A percentile compares a stretch with the other conserved stretches of the same genome.
These are phyloP conservation scores for Micronisus gabar DNA, from an alignment of 2,113 vertebrate genomes.

Conservation along the genomic window DNA sequence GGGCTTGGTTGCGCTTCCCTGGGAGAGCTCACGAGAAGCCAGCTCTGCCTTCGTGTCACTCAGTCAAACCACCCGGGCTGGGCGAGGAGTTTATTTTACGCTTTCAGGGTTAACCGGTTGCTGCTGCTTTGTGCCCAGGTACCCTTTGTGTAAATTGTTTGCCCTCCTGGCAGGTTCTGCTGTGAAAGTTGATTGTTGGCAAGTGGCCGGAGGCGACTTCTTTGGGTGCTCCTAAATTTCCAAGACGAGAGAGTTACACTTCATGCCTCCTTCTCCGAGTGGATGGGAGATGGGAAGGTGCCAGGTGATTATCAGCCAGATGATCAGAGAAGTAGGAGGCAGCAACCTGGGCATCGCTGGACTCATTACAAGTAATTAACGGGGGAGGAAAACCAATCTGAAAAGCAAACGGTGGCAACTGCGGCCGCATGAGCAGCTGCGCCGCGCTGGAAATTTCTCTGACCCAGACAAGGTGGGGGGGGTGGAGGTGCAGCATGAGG, in stretches of 20 bases:
- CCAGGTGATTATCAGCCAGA: fast-evolving
- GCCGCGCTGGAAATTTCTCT: fast-evolving
- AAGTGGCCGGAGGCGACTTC: not conserved
- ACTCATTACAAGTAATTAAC: not conserved
- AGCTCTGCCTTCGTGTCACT: not conserved
- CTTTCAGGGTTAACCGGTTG: fast-evolving
- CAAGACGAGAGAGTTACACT: fast-evolving
- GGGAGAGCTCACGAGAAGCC: not conserved
- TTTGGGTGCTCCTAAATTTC: fast-evolving
- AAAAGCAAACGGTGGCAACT: not conserved
- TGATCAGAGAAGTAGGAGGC: not conserved
- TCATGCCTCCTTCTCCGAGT: fast-evolving
- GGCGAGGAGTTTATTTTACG: fast-evolving
- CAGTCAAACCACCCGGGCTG: fast-evolving
- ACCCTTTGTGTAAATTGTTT: fast-evolving
- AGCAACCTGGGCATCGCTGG: fast-evolving
- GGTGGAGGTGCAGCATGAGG: not conserved
- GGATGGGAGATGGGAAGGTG: fast-evolving
- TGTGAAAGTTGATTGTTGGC: not conserved
- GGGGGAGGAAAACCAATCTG: not conserved
- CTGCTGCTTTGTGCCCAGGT: not conserved
- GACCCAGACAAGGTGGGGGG: fast-evolving
- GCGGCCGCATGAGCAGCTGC: not conserved
- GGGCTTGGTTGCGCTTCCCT: not conserved
- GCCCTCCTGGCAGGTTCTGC: not conserved